Conservation (phyloP, 2,888 invertebrate genomes). For the Venusia cambrica region DNA sequence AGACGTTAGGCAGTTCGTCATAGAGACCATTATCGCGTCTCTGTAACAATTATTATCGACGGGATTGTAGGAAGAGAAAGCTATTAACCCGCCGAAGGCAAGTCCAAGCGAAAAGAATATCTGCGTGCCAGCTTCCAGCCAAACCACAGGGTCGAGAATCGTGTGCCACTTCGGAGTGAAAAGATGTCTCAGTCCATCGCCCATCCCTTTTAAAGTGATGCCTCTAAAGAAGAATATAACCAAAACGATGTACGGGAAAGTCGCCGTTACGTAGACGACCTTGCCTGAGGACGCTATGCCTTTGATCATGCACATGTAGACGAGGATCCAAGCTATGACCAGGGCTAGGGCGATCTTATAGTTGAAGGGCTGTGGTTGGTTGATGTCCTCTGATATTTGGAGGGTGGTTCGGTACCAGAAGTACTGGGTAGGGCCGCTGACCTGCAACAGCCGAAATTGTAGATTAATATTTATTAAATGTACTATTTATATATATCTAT, state of each 20-base stretch:
- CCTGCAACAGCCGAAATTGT: conserved; percentile 74
- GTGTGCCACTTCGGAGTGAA: conserved; percentile 97
- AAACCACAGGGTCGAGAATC: conserved; percentile 95
- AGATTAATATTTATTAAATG: conserved; percentile 6
- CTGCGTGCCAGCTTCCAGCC: conserved; percentile 98
- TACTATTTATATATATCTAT: too few species aligned
- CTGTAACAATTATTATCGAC: conserved; percentile 97
- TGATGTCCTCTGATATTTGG: conserved; percentile 93
- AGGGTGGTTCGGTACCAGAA: conserved; percentile 97
- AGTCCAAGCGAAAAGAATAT: conserved; percentile 98
- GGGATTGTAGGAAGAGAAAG: conserved; percentile 98
- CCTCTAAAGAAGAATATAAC: conserved; percentile 98
- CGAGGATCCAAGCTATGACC: conserved; percentile 94
- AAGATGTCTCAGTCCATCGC: conserved; percentile 92
- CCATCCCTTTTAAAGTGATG: conserved; percentile 92
- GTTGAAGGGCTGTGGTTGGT: conserved; percentile 92
- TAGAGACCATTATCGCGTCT: conserved; percentile 95
- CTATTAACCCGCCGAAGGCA: conserved; percentile 97
- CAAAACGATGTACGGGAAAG: conserved; percentile 97
- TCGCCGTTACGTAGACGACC: conserved; percentile 97
- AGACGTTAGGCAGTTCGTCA: conserved; percentile 96
- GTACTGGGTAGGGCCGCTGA: conserved; percentile 94
- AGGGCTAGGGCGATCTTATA: conserved; percentile 94
- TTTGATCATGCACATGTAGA: conserved; percentile 98
- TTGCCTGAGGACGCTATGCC: conserved; percentile 98